phyloP scores from a whole-genome alignment of 2,888 invertebrate genomes.

The Selenia dentaria region DNA sequence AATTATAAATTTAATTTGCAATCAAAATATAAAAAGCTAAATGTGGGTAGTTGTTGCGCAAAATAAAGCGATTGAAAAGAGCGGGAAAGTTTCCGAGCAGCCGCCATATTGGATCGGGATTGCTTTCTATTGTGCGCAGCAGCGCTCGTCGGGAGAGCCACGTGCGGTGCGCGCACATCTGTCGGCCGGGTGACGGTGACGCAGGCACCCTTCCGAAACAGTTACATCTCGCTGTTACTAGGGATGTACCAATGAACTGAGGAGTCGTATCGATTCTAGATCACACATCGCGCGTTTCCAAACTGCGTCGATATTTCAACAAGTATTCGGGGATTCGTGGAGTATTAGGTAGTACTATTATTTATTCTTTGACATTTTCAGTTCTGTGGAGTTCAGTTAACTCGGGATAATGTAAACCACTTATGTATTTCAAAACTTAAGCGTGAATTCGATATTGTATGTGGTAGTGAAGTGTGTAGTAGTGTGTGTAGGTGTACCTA shows the following conservation, averaged over 20 bases:
- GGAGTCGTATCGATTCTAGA: not conserved
- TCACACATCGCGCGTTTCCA: not conserved
- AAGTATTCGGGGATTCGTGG: too few species aligned
- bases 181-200: constrained; percentile 50
- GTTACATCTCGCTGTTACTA: constrained; percentile 40
- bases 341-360: too few species aligned
- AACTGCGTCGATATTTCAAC: too few species aligned
- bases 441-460: too few species aligned
- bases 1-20: not conserved
- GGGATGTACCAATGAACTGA: constrained; percentile 1
- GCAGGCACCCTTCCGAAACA: constrained; percentile 49
- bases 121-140: constrained; percentile 73
- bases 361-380: too few species aligned
- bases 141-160: constrained; percentile 46
- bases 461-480: too few species aligned
- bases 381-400: too few species aligned
- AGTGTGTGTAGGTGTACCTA: too few species aligned
- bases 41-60: constrained; percentile 38
- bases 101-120: constrained; percentile 68
- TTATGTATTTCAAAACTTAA: too few species aligned
- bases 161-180: constrained; percentile 72
- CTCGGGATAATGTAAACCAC: too few species aligned
- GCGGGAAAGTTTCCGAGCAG: constrained; percentile 70
- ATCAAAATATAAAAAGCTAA: not conserved
- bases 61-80: constrained; percentile 57